Evolutionary conservation across 2,888 invertebrate genomes (phyloP).

Genomic region (Diarsia dahlii): DNA sequence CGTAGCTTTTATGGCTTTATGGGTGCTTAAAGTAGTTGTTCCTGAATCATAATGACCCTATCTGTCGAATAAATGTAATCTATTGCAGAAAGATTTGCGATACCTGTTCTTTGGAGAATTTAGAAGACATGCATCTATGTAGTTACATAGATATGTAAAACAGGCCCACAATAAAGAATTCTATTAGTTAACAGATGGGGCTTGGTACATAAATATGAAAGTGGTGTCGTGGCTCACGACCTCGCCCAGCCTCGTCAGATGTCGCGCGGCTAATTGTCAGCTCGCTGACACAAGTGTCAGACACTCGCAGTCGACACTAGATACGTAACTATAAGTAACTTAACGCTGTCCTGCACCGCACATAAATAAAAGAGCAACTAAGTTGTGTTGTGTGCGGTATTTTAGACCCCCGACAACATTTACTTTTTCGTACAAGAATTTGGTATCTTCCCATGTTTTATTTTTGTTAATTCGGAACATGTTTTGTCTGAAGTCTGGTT

Average conservation of each 20-base stretch:
- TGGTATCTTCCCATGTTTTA: constrained; percentile 35
- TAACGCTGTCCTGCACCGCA: constrained; percentile 44
- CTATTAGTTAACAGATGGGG: constrained; percentile 46
- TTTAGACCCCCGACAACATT: constrained; percentile 47
- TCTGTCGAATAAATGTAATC: constrained; percentile 66
- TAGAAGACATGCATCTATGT: constrained; percentile 18
- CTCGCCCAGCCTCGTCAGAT: constrained; percentile 65
- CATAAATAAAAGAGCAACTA: constrained; percentile 61
- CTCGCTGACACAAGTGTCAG: constrained; percentile 66
- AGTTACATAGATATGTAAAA: constrained; percentile 4
- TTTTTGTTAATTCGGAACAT: constrained; percentile 42
- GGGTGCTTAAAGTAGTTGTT: constrained; percentile 70
- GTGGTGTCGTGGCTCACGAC: constrained; percentile 72
- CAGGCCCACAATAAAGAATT: constrained; percentile 48
- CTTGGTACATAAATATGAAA: constrained; percentile 57
- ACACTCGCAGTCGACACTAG: constrained; percentile 61
- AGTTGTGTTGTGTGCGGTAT: constrained; percentile 47
- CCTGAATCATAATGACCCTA: constrained; percentile 68
- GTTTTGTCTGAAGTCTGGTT: constrained; percentile 37
- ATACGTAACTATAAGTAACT: constrained; percentile 53
- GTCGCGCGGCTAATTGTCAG: constrained; percentile 72
- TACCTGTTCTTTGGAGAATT: constrained; percentile 53
- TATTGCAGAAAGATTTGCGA: constrained; percentile 57
- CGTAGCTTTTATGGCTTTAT: constrained; percentile 70
- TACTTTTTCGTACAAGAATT: constrained; percentile 55